Percentiles rank a stretch among this genome's conserved stretches.
Conservation (phyloP, 2,888 invertebrate species). For the Trichopoda pennipes region DNA sequence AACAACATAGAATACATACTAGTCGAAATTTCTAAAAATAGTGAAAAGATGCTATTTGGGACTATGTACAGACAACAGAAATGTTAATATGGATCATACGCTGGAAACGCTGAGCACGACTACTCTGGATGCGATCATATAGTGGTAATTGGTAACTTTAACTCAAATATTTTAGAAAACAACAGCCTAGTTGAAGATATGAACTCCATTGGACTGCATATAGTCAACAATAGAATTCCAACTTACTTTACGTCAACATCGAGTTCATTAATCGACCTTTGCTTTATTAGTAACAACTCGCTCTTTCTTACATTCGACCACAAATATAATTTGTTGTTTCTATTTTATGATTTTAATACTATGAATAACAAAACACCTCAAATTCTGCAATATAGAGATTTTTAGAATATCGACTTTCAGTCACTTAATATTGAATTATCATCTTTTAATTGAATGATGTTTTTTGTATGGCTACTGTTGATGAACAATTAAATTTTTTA, state of each 20-base stretch:
- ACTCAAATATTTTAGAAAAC: no score
- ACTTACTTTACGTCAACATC: background rate
- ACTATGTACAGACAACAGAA: constrained; percentile 1
- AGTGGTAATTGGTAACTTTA: no score
- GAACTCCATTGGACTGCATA: background rate
- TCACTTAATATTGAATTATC: background rate
- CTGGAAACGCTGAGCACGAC: background rate
- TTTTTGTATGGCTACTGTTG: background rate
- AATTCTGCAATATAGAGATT: constrained; percentile 1
- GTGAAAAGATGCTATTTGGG: background rate
- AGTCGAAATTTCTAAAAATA: constrained; percentile 5
- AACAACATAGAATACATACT: background rate
- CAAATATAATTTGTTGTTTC: constrained; percentile 8
- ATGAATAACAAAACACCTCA: background rate
- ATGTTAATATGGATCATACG: background rate
- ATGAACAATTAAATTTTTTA: background rate
- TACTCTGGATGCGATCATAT: no score
- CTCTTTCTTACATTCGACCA: background rate
- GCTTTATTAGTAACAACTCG: no score
- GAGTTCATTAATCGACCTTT: background rate
- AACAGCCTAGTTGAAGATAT: no score
- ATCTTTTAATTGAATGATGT: background rate
- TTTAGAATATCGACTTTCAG: constrained; percentile 5
- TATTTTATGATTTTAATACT: background rate
- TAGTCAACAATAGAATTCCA: background rate